Percentiles rank a stretch among this genome's conserved stretches.
Evolutionary conservation across 2,888 invertebrate species (phyloP).

Genomic region (Troides helena): DNA sequence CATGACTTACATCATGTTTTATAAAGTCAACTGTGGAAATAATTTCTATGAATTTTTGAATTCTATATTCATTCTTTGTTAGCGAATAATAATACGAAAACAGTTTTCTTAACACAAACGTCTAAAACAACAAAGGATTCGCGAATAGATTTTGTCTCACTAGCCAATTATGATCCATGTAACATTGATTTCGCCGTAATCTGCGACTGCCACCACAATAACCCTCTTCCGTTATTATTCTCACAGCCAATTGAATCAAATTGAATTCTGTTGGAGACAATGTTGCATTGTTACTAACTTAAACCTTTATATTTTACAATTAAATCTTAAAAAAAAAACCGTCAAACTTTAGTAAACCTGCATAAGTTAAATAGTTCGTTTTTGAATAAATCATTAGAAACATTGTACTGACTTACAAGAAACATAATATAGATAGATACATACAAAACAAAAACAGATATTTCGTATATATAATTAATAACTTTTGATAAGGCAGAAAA

Average conservation of each 20-base stretch:
- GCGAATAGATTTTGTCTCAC: neutral
- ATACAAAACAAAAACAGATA: no score
- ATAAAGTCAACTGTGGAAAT: no score
- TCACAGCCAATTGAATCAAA: slow-evolving; percentile 7
- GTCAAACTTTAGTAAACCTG: no score
- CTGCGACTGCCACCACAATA: slow-evolving; percentile 12
- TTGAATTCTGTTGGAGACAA: slow-evolving; percentile 5
- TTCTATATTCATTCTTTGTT: neutral
- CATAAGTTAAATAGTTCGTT: no score
- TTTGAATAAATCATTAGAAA: no score
- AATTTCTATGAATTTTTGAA: no score
- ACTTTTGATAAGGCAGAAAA: no score
- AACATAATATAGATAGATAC: no score
- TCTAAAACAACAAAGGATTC: neutral
- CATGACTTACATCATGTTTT: no score
- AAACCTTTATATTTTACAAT: neutral
- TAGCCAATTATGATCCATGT: slow-evolving; percentile 4
- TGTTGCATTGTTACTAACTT: slow-evolving; percentile 1
- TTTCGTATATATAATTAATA: no score
- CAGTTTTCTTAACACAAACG: neutral
- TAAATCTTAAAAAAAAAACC: neutral
- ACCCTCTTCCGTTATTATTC: slow-evolving; percentile 18
- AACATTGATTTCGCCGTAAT: slow-evolving; percentile 22
- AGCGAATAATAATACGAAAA: neutral
- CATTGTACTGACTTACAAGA: no score